Conservation (phyloP, 2,113 vertebrate species). For the cattle (Bos taurus) region DNA sequence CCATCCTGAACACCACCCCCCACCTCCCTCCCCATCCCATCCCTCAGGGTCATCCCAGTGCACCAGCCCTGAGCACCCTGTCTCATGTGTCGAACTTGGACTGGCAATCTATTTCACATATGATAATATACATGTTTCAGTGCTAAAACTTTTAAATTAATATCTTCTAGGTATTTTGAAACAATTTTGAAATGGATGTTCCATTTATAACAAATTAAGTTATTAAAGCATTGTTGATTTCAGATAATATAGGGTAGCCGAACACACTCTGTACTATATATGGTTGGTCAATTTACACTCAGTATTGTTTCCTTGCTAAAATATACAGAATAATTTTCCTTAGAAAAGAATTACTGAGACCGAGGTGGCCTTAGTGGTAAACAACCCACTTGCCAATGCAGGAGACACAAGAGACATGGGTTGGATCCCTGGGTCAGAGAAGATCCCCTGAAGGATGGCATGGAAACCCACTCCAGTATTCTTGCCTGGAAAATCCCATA, state of each 20-base stretch:
- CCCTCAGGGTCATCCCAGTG: no score
- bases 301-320: background rate
- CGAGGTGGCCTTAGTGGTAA: background rate
- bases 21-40: no score
- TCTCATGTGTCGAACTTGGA: no score
- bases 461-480: background rate
- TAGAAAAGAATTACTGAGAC: background rate
- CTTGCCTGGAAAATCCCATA: background rate
- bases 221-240: background rate
- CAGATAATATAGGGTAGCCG: background rate
- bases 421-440: background rate
- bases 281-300: background rate
- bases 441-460: background rate
- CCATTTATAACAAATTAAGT: background rate
- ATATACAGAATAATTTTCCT: background rate
- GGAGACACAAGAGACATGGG: background rate
- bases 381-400: background rate
- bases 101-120: no score
- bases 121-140: no score
- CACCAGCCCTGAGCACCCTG: no score
- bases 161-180: background rate
- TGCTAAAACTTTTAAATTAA: background rate
- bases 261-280: background rate
- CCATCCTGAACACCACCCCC: no score
- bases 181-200: background rate